Base-by-base conservation (phyloP, 2,113 vertebrate species). In the Candoia aspera region DNA sequence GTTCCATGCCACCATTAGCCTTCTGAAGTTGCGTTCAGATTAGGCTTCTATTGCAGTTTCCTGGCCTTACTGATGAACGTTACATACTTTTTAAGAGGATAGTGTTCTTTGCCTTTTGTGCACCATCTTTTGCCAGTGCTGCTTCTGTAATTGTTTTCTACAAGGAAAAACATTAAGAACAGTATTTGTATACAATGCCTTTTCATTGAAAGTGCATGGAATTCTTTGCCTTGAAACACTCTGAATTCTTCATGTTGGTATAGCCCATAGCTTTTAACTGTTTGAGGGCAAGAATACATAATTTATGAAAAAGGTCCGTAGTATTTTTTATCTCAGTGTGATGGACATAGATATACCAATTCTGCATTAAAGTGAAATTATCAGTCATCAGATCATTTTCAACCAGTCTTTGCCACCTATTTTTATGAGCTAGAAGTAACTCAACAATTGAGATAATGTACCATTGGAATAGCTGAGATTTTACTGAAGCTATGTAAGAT, bases 281-380 rank as follows among this genome's bases (percentile, higher is more conserved):
- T 23, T 84, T 84, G 24, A 84, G 49, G 55, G 37, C 10, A 42
- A 60, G 58, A 54, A 19, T n/a, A 23, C 1, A 53, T 64, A 24
- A 53, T 59, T 79, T 60, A 87, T 21, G 54, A 42, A 6, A 21
- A 53, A 15, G 60, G 88, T 86, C 6, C 92, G 13, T 37, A 19
- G 26, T 93, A 54, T 19, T 9, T 26, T 85, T 85, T 54, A 54
- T 53, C 12, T 29, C 58, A 62, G 79, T 91, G 49, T 19, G 1
- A 1, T 62, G 4, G 29, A 94, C 24, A 24, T 58, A 3, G 79
- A 62, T n/a, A 88, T 91, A 21, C n/a, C 5, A 60, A 49, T 53
- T 86, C 89, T 12, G 84, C 92, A 92, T 54, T 11, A n/a, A 92
- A 92, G 68, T 91, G 4, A 15, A 0, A 94, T 94, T 89, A 9